phyloP scores from a whole-genome alignment of 2,888 invertebrate species.

The Ormia ochracea region DNA sequence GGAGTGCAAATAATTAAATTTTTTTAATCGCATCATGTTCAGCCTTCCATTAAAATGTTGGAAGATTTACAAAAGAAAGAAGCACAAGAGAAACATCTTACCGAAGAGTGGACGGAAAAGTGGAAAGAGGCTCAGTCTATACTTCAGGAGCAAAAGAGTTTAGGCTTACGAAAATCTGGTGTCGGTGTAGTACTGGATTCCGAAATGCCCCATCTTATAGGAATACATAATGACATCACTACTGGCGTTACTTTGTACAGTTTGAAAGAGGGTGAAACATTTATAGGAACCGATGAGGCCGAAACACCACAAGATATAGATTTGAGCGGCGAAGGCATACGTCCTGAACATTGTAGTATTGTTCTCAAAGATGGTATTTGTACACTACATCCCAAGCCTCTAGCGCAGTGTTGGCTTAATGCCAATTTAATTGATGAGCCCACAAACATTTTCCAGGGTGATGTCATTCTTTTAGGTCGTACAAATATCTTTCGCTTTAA shows the following conservation, averaged over 20 bases:
- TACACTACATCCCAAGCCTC: constrained; percentile 84
- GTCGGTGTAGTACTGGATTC: constrained; percentile 93
- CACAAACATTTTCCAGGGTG: constrained; percentile 87
- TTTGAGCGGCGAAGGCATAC: constrained; percentile 85
- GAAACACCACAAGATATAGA: constrained; percentile 84
- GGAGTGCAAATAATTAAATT: not conserved
- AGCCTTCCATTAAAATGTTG: constrained; percentile 82
- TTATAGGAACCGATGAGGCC: constrained; percentile 88
- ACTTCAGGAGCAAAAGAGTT: constrained; percentile 89
- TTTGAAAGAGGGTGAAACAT: constrained; percentile 92
- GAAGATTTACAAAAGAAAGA: constrained; percentile 93
- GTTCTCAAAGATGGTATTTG: constrained; percentile 84
- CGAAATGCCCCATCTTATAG: constrained; percentile 93
- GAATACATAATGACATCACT: constrained; percentile 93
- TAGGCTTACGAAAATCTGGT: constrained; percentile 91
- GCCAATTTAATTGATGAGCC: constrained; percentile 87
- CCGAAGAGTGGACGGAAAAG: constrained; percentile 95
- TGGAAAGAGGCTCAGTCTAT: constrained; percentile 94
- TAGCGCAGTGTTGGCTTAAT: constrained; percentile 89
- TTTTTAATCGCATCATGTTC: constrained; percentile 78
- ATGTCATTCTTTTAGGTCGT: constrained; percentile 85
- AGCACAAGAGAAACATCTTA: constrained; percentile 91
- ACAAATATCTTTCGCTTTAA: constrained; percentile 92
- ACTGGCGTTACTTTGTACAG: constrained; percentile 95
- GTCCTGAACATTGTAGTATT: constrained; percentile 87